A percentile compares a stretch with the other conserved stretches of the same genome.
These are phyloP conservation scores for Caenorhabditis brenneri DNA, from an alignment of 1,140 invertebrate genomes.

Conservation along the genomic window DNA sequence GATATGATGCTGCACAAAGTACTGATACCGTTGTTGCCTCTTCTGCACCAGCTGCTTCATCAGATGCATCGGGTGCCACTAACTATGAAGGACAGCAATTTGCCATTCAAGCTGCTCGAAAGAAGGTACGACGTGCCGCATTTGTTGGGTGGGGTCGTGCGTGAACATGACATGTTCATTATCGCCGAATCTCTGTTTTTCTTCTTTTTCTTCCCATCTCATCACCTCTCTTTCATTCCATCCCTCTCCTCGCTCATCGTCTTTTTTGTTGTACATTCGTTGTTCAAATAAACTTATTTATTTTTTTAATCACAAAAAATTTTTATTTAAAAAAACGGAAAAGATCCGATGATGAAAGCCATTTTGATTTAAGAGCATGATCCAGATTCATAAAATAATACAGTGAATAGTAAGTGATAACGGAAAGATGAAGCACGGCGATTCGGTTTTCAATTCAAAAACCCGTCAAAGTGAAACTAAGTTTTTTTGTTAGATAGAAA, in stretches of 20 bases:
- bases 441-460: slow-evolving; percentile 21
- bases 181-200: slow-evolving; percentile 23
- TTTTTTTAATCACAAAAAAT: not conserved
- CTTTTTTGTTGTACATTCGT: slow-evolving; percentile 39
- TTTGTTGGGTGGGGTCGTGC: slow-evolving; percentile 35
- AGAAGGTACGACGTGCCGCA: slow-evolving; percentile 11
- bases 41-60: slow-evolving; percentile 47
- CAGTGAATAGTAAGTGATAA: slow-evolving; percentile 3
- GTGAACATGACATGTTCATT: not conserved
- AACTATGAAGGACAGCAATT: slow-evolving; percentile 29
- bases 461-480: slow-evolving; percentile 10
- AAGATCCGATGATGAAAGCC: slow-evolving; percentile 22
- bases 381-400: not conserved
- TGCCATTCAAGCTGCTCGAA: slow-evolving; percentile 16
- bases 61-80: slow-evolving; percentile 33
- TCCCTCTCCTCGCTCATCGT: not conserved
- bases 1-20: slow-evolving; percentile 31
- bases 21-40: slow-evolving; percentile 39
- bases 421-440: not conserved
- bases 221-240: slow-evolving; percentile 25
- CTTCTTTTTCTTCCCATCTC: not conserved
- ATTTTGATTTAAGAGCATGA: slow-evolving; percentile 10
- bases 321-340: not conserved
- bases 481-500: not conserved
- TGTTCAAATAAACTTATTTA: slow-evolving; percentile 43